Base-by-base conservation (phyloP, 2,888 invertebrate species). In the Mallateleia sp. region DNA sequence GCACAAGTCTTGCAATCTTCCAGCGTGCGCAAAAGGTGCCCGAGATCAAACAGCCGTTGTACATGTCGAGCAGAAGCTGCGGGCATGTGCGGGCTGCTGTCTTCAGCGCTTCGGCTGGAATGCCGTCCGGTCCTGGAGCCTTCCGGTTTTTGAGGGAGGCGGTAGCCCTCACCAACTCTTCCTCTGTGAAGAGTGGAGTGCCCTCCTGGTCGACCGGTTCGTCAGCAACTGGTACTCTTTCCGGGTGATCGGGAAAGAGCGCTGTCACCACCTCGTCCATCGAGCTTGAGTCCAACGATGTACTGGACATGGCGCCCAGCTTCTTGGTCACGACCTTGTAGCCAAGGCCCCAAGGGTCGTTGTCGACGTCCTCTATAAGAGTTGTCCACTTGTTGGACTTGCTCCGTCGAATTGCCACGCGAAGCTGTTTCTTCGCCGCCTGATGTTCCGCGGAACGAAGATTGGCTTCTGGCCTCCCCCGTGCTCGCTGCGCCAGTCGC, bases 51-150 rank as follows among this genome's bases (percentile, higher is more conserved):
- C 85, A 85, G 4, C 28, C 15, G 56, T 85, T 85, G 32, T 83
- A 77, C 83, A 71, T 83, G 38, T 71, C 34, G 0, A 83, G 54
- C 20, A 83, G 32, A 3, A 67, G 11, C 4, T 78, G 24, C 67
- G 90, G 89, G 9, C 54, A 9, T 9, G 62, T 32, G n/a, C n/a
- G 34, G 5, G 85, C 78, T 8, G 80, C 47, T 6, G n/a, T 8
- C 80, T 89, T 91, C 1, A 91, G n/a, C 1, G 77, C 88, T 56
- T 91, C 91, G 0, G 88, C 22, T 7, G 91, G 87, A 4, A 92
- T 87, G 11, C 87, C 87, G 47, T 91, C 91, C 0, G 88, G 86
- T 0, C 91, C 91, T 8, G 91, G 88, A 0, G 91, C 90, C 52
- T 90, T 91, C 9, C 54, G 54, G 24, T 58, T 84, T 15, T 85